These are phyloP conservation scores for Corythaeola cristata DNA, from an alignment of 2,113 vertebrate species.

Conservation along the genomic window DNA sequence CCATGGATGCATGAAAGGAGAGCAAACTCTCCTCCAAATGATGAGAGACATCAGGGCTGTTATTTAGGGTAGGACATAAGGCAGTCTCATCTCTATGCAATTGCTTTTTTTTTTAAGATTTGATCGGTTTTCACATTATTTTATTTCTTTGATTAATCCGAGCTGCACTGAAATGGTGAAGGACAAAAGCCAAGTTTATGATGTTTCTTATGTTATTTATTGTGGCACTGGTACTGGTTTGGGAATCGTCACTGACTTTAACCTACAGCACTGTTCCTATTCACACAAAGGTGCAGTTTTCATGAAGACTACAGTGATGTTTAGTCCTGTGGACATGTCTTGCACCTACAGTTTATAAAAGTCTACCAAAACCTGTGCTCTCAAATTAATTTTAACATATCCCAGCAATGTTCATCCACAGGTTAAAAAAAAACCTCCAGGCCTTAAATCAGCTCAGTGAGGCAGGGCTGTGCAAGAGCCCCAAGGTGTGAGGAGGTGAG, in stretches of 20 bases:
- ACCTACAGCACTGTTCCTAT: background rate
- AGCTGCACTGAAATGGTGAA: background rate
- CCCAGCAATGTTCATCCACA: background rate
- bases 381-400: background rate
- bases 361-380: background rate
- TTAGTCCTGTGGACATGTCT: background rate
- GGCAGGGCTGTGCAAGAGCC: background rate
- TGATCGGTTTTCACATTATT: background rate
- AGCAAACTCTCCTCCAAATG: background rate
- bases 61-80: background rate
- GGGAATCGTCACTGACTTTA: background rate
- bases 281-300: background rate
- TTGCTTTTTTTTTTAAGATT: too few species aligned
- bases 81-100: background rate
- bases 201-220: background rate
- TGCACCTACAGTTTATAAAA: background rate
- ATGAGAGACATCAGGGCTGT: background rate
- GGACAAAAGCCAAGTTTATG: background rate
- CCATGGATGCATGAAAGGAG: too few species aligned
- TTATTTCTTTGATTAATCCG: background rate
- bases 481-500: background rate
- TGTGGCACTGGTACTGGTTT: fast-evolving
- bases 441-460: background rate
- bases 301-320: background rate
- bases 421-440: background rate